Percentiles rank a stretch among this genome's conserved stretches.
Evolutionary conservation across 1,140 invertebrate genomes (phyloP).

Genomic region (Cyrtorhinus lividipennis): DNA sequence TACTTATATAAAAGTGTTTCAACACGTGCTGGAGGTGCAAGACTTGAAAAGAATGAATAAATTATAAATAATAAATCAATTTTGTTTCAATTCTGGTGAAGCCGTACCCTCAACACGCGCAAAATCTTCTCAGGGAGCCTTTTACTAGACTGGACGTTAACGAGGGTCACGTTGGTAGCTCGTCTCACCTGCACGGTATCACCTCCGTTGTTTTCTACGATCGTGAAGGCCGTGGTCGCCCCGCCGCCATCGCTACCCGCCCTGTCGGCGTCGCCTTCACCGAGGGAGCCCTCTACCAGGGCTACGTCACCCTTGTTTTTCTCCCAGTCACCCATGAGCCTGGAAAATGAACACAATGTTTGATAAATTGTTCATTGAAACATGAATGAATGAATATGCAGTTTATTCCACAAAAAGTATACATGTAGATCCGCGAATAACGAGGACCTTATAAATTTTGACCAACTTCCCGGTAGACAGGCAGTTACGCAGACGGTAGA

Average conservation of each 20-base stretch:
- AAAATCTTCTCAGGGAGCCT: not conserved
- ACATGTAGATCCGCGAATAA: no score
- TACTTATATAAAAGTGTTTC: no score
- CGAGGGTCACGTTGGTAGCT: not conserved
- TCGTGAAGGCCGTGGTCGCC: conserved; percentile 18
- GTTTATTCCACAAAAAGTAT: no score
- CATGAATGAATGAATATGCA: no score
- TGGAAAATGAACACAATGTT: not conserved
- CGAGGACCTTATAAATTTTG: no score
- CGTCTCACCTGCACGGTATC: not conserved
- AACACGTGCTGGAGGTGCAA: no score
- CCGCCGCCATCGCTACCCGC: conserved; percentile 1
- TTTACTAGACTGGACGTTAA: not conserved
- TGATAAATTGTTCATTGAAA: no score
- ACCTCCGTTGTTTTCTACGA: conserved; percentile 3
- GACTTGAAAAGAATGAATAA: no score
- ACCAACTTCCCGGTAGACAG: no score
- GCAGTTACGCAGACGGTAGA: no score
- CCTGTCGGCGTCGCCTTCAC: conserved; percentile 8
- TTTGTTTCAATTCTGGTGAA: no score
- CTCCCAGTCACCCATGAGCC: conserved; percentile 11
- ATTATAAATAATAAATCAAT: no score
- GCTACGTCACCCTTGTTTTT: conserved; percentile 9
- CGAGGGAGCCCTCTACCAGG: conserved; percentile 15
- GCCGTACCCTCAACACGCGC: not conserved